Evolutionary conservation across 2,113 vertebrate genomes (phyloP).

Genomic region (Passerina amoena): DNA sequence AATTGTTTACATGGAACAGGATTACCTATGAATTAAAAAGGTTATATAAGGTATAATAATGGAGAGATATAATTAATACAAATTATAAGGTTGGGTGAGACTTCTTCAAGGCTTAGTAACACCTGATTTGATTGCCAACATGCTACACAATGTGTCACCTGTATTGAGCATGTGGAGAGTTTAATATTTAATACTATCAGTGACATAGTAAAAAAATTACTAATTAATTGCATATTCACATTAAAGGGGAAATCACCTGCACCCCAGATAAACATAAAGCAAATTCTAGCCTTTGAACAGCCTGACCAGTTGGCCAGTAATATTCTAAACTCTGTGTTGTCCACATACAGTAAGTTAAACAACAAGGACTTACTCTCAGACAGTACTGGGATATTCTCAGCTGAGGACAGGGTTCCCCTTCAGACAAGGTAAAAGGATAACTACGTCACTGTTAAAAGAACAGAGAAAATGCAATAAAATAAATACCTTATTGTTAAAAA

Average conservation of each 20-base stretch:
- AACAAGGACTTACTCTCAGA: background rate
- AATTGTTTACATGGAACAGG: background rate
- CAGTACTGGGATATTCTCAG: background rate
- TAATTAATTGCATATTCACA: background rate
- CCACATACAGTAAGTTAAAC: background rate
- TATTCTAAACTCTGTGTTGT: background rate
- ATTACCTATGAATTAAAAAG: background rate
- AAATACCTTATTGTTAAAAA: background rate
- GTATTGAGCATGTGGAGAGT: background rate
- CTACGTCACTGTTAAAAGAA: background rate
- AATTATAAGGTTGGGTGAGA: constrained; percentile 29
- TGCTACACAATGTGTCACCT: background rate
- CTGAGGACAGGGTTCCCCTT: background rate
- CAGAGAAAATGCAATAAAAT: background rate
- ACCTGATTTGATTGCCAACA: background rate
- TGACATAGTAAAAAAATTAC: background rate
- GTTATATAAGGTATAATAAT: background rate
- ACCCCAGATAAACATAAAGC: background rate
- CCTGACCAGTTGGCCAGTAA: background rate
- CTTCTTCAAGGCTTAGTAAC: constrained; percentile 45
- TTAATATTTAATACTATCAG: background rate
- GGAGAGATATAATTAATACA: constrained; percentile 23
- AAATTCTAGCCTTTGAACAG: background rate
- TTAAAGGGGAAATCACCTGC: background rate
- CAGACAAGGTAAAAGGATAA: background rate